Evolutionary conservation across 2,113 vertebrate genomes (phyloP), one percentile per base, ranked within the genome.

Genomic region (Muntiacus muntjak): DNA sequence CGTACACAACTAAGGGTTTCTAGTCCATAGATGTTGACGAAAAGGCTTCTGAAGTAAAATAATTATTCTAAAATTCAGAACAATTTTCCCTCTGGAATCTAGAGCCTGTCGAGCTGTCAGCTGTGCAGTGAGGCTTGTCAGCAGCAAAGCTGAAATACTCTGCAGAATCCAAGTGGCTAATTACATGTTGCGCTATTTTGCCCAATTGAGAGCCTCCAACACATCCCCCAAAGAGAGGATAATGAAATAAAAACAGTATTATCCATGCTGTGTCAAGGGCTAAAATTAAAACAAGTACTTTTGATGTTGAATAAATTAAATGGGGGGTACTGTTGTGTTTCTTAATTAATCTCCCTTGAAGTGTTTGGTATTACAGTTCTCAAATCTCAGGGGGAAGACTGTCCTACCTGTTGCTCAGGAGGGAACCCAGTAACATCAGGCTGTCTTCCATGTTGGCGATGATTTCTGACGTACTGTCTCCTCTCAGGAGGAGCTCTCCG

Each of bases 371-470:
- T 26, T 2, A 1, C 1, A 36, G 33, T 50, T 50, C 93, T 95
- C 36, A 74, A 26, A 26, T 8, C 25, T 15, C 40, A 67, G 45
- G 30, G 5, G 47, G 33, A 54, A 28, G 40, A 40, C 0, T n/a
- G 40, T 79, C 25, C 97, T 98, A 99, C 99, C 99, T 99, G 99
- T 99, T 99, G 98, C 98, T 99, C 99, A 99, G 99, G 4, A 99
- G 99, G 58, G 99, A 99, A 1, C 99, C 99, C 96, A 99, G 98
- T 83, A 99, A 60, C 99, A 99, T 99, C 97, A 99, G 97, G 97
- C 99, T 99, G 98, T 99, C 99, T 96, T 99, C 99, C 99, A 99
- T 99, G 97, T 91, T 99, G 95, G 99, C 87, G n/a, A 99, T 99
- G 92, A 99, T 99, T 98, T 99, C 99, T 5, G 99, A 99, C 0